These are phyloP conservation scores for Dolichomitus sp. DNA, from an alignment of 2,888 invertebrate genomes.

Conservation along the genomic window DNA sequence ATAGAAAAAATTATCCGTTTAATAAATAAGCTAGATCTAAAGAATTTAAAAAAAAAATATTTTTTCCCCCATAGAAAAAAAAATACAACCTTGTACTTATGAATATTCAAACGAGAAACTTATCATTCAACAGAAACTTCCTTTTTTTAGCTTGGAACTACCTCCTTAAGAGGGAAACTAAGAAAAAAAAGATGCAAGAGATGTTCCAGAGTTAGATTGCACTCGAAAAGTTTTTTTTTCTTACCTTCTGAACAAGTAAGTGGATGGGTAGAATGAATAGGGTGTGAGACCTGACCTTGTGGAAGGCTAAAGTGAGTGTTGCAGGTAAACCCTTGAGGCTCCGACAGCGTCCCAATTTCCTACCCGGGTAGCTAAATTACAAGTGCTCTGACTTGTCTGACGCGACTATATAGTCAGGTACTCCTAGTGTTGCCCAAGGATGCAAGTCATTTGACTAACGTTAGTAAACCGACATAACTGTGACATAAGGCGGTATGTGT, in stretches of 20 bases:
- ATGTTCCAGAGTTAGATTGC: constrained; percentile 16
- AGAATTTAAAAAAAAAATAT: background rate
- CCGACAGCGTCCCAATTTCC: constrained; percentile 60
- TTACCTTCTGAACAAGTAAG: constrained; percentile 39
- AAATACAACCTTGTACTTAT: background rate
- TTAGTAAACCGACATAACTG: constrained; percentile 29
- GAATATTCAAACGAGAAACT: background rate
- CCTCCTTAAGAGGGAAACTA: background rate
- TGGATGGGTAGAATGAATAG: constrained; percentile 13
- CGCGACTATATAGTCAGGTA: constrained; percentile 1
- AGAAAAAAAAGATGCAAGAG: background rate
- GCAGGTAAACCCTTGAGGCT: constrained; percentile 54
- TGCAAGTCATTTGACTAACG: constrained; percentile 44
- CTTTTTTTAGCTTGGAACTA: background rate
- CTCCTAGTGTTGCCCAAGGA: constrained; percentile 16
- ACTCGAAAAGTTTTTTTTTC: constrained; percentile 9
- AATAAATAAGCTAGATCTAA: background rate
- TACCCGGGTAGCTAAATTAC: constrained; percentile 47
- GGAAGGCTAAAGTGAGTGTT: constrained; percentile 46
- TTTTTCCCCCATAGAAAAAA: background rate
- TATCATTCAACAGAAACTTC: background rate
- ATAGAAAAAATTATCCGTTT: background rate
- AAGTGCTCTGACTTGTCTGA: constrained; percentile 31
- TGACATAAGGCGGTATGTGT: constrained; percentile 40
- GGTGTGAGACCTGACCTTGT: constrained; percentile 48